phyloP scores from a whole-genome alignment of 1,140 invertebrate species.

The Camponotus pennsylvanicus region DNA sequence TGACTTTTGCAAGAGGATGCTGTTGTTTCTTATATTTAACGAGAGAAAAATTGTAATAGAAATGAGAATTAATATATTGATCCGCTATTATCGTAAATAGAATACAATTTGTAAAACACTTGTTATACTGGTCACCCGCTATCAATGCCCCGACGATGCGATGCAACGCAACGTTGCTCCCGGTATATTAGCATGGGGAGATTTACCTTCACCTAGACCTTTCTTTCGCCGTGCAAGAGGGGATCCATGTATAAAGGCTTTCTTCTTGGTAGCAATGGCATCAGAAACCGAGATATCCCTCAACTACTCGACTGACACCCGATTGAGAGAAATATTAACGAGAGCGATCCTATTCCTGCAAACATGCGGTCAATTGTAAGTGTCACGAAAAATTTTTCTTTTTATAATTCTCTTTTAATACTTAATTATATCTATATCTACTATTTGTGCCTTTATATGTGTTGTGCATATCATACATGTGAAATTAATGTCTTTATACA shows the following conservation, averaged over 20 bases:
- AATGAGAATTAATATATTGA: slow-evolving; percentile 44
- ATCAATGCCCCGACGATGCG: slow-evolving; percentile 4
- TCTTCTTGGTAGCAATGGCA: slow-evolving; percentile 83
- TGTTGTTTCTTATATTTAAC: background rate
- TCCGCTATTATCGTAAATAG: slow-evolving; percentile 53
- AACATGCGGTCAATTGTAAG: slow-evolving; percentile 82
- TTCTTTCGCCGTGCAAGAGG: slow-evolving; percentile 84
- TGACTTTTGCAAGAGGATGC: slow-evolving; percentile 19
- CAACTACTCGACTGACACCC: slow-evolving; percentile 72
- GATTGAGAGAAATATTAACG: slow-evolving; percentile 65
- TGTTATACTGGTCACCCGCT: slow-evolving; percentile 12
- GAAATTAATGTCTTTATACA: background rate
- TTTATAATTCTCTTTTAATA: background rate
- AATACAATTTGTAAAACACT: slow-evolving; percentile 50
- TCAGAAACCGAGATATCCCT: slow-evolving; percentile 82
- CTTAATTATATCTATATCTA: background rate
- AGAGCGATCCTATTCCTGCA: slow-evolving; percentile 65
- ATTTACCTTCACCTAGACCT: slow-evolving; percentile 87
- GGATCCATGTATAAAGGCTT: slow-evolving; percentile 85
- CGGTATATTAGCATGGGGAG: slow-evolving; percentile 64
- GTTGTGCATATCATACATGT: background rate
- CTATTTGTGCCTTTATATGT: background rate
- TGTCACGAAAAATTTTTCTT: slow-evolving; percentile 29
- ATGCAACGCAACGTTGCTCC: slow-evolving; percentile 36
- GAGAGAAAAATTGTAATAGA: background rate